Conservation (phyloP, 2,888 invertebrate genomes). For the Dorcus hopei region DNA sequence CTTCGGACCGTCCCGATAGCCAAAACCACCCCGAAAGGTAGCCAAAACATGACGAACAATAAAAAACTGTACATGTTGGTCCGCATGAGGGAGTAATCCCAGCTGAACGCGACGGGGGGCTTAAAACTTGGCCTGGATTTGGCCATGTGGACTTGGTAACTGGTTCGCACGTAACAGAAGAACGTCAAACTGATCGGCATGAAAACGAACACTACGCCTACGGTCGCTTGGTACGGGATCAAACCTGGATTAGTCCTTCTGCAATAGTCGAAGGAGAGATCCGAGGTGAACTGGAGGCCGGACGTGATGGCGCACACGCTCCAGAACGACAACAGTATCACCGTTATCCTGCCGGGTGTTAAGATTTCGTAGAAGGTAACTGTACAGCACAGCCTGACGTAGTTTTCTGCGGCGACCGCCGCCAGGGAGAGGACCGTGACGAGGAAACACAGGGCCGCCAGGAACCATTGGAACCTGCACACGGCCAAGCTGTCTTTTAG, state of each 20-base stretch:
- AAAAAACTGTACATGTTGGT: conserved; percentile 65
- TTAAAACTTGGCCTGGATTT: conserved; percentile 58
- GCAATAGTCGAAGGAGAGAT: conserved; percentile 69
- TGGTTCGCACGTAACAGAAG: conserved; percentile 54
- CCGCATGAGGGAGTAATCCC: conserved; percentile 61
- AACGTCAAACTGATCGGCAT: conserved; percentile 58
- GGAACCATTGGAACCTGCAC: conserved; percentile 65
- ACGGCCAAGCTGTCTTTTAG: conserved; percentile 56
- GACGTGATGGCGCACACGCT: conserved; percentile 55
- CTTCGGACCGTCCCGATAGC: conserved; percentile 54
- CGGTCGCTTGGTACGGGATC: conserved; percentile 55
- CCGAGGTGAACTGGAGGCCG: conserved; percentile 59
- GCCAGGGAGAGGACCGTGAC: conserved; percentile 62
- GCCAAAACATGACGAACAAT: conserved; percentile 63
- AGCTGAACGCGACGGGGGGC: conserved; percentile 59
- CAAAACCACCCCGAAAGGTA: conserved; percentile 63
- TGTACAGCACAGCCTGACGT: conserved; percentile 60
- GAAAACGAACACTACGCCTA: conserved; percentile 58
- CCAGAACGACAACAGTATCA: conserved; percentile 58
- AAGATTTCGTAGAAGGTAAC: conserved; percentile 52
- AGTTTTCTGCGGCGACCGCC: conserved; percentile 66
- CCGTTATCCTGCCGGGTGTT: conserved; percentile 53
- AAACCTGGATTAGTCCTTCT: conserved; percentile 55
- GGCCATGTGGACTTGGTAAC: conserved; percentile 53
- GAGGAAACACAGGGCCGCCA: conserved; percentile 64